Conservation (phyloP, 2,113 vertebrate species). For the Notiomystis cincta region DNA sequence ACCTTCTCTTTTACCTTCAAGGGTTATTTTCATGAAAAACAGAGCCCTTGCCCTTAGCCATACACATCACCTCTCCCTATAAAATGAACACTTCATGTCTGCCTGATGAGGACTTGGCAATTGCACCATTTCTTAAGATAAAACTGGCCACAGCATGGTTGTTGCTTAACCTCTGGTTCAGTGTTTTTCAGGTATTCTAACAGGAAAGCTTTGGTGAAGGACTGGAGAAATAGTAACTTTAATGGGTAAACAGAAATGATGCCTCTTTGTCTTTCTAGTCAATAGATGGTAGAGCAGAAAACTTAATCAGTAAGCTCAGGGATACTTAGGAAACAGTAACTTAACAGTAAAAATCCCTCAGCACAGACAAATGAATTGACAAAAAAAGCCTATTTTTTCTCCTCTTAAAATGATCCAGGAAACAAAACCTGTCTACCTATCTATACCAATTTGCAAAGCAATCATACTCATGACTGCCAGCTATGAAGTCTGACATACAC, state of each 20-base stretch:
- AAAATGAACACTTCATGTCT: not conserved
- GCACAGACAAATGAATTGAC: not conserved
- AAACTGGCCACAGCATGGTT: not conserved
- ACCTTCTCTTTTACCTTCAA: not conserved
- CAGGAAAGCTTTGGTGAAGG: not conserved
- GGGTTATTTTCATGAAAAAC: not conserved
- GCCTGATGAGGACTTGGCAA: not conserved
- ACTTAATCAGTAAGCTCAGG: not conserved
- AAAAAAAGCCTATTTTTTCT: not conserved
- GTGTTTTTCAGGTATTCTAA: not conserved
- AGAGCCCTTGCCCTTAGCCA: not conserved
- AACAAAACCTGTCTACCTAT: not conserved
- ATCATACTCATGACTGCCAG: not conserved
- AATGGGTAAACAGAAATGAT: accelerated
- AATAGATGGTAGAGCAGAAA: not conserved
- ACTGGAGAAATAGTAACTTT: not conserved
- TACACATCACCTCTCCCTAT: not conserved
- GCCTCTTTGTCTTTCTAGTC: not conserved
- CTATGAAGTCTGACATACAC: not conserved
- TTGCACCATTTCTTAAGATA: not conserved
- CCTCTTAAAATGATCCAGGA: not conserved
- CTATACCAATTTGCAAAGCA: not conserved
- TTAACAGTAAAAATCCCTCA: not conserved
- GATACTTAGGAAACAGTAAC: not conserved
- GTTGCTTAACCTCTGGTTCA: not conserved